phyloP scores from a whole-genome alignment of 2,113 vertebrate genomes.

The Sprattus sprattus region DNA sequence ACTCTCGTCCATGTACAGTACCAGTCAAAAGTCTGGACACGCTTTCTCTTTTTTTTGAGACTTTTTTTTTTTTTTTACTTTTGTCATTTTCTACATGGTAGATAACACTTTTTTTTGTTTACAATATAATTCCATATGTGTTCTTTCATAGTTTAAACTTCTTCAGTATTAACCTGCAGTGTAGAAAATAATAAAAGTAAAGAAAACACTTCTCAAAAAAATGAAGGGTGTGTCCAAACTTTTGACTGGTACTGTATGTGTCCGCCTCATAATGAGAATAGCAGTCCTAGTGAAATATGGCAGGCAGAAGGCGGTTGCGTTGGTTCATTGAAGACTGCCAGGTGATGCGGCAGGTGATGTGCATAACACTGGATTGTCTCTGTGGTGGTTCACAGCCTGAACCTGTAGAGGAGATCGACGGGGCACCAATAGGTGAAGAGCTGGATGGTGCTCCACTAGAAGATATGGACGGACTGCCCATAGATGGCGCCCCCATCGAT shows the following conservation, averaged over 20 bases:
- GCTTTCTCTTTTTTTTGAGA: no score
- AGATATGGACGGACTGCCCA: conserved; percentile 92
- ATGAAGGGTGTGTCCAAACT: no score
- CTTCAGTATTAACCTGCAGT: no score
- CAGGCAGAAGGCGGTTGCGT: neutral
- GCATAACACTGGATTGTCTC: neutral
- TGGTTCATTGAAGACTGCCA: neutral
- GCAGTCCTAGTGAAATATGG: neutral
- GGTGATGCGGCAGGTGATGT: neutral
- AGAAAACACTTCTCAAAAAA: no score
- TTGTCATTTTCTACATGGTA: no score
- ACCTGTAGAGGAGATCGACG: conserved; percentile 82
- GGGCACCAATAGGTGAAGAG: conserved; percentile 92
- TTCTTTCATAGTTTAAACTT: no score
- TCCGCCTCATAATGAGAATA: neutral
- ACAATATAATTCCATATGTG: no score
- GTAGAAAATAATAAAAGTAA: no score
- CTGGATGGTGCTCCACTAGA: conserved; percentile 86
- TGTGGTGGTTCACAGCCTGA: conserved; percentile 52
- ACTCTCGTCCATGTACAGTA: neutral
- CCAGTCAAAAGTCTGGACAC: no score
- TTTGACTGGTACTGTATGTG: no score
- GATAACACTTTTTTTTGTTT: no score
- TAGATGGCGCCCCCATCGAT: conserved; percentile 77
- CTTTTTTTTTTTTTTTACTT: no score